phyloP scores from a whole-genome alignment of 2,888 invertebrate genomes.

The Ectropis crepuscularia region DNA sequence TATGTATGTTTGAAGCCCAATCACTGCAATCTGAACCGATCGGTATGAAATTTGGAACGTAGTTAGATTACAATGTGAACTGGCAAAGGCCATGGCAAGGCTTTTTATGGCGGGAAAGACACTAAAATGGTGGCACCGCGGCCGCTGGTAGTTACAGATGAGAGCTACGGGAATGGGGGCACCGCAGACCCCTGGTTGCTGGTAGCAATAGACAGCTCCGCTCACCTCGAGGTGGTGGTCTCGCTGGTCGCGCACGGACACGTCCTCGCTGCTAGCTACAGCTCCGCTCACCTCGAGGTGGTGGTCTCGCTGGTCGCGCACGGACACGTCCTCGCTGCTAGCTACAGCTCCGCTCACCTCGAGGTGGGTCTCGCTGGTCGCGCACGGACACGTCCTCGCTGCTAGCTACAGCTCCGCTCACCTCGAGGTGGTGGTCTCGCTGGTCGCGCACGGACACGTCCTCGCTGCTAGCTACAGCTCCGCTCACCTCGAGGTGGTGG shows the following conservation, averaged over 20 bases:
- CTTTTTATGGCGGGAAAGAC: too few species aligned
- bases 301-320: slow-evolving; percentile 69
- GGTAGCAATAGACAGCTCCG: neutral
- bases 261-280: slow-evolving; percentile 87
- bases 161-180: too few species aligned
- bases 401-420: slow-evolving; percentile 13
- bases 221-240: slow-evolving; percentile 46
- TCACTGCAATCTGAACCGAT: too few species aligned
- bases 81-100: too few species aligned
- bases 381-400: too few species aligned
- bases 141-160: too few species aligned
- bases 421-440: slow-evolving; percentile 46
- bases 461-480: slow-evolving; percentile 81
- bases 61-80: too few species aligned
- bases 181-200: too few species aligned
- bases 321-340: slow-evolving; percentile 94
- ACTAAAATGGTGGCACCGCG: too few species aligned
- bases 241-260: slow-evolving; percentile 86
- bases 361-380: slow-evolving; percentile 91
- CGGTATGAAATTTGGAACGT: too few species aligned
- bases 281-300: slow-evolving; percentile 42
- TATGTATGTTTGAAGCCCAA: too few species aligned
- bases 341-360: too few species aligned
- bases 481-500: slow-evolving; percentile 43
- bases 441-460: slow-evolving; percentile 89